Evolutionary conservation across 2,797 vertebrate species (phyloP), one percentile per base, ranked within the genome.

Genomic region (Silurus lanzhouensis): DNA sequence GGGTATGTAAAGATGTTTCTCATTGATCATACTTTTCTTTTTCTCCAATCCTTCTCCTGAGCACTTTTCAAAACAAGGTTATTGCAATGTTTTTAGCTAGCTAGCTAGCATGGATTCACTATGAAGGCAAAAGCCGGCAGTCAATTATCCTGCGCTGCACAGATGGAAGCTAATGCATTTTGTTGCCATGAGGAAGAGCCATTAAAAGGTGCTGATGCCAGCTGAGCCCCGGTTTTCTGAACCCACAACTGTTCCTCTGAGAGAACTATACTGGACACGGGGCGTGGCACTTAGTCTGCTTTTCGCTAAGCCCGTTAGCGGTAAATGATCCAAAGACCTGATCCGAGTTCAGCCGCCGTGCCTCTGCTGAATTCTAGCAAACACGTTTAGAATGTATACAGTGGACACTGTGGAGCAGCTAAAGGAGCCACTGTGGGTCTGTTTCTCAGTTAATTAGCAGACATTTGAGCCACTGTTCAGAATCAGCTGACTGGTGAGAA

Each of bases 401-500:
- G 31, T 60, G 38, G 38, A 81, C 70, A 68, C 19, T 84, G 70
- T 31, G 31, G 66, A 83, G 75, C 75, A 66, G 75, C 58, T 70
- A 27, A 44, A 71, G 64, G 74, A 72, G 44, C 60, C 61, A 68
- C 20, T 44, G 52, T 64, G 38, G 17, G 58, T 61, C 70, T 76
- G 25, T 87, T 84, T 74, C 68, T 57, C 63, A 19, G 60, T 84
- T 79, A 84, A 76, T 74, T 81, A 67, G 60, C 70, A 84, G 77
- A 75, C 77, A 84, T 84, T 81, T 14, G 71, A 84, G 78, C n/a
- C 61, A 75, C 83, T 81, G 77, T 87, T 63, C 61, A 75, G 46
- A 79, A 63, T 75, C 64, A 86, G 82, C 85, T 87, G 85, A 78
- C 76, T 74, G 13, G 67, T 22, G 64, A 46, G 75, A 86, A 83